A percentile compares a stretch with the other conserved stretches of the same genome.
Evolutionary conservation across 2,888 invertebrate genomes (phyloP).

Genomic region (Drosophila kanekoi): DNA sequence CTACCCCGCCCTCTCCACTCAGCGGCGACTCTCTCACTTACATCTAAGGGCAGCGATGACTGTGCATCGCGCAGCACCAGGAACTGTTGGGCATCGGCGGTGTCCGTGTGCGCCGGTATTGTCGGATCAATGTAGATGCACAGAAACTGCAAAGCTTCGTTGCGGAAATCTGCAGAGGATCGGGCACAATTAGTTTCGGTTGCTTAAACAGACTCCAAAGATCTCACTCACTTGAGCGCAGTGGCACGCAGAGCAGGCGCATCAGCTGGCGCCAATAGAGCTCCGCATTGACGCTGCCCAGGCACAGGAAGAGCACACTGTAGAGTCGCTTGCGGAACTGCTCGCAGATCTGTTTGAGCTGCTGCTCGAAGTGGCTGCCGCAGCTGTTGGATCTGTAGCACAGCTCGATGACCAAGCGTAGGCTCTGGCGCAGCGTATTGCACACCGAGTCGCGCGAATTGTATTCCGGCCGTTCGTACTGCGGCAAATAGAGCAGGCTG

Average conservation of each 20-base stretch:
- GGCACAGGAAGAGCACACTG: constrained; percentile 82
- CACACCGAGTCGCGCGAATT: constrained; percentile 83
- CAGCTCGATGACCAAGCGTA: constrained; percentile 79
- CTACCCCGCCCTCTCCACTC: not conserved
- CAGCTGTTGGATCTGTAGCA: constrained; percentile 37
- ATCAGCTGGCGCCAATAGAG: constrained; percentile 83
- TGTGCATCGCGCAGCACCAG: constrained; percentile 69
- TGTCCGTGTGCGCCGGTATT: constrained; percentile 69
- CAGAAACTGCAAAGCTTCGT: constrained; percentile 79
- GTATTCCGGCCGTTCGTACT: constrained; percentile 82
- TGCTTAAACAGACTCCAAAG: not conserved
- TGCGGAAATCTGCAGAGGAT: constrained; percentile 67
- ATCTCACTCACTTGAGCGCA: constrained; percentile 68
- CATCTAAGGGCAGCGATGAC: constrained; percentile 30
- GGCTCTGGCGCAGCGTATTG: constrained; percentile 79
- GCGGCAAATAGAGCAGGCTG: constrained; percentile 79
- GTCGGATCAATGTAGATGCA: constrained; percentile 69
- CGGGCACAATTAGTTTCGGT: not conserved
- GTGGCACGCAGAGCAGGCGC: constrained; percentile 68
- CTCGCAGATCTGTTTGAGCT: constrained; percentile 76
- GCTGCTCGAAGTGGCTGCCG: constrained; percentile 77
- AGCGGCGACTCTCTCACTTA: constrained; percentile 32
- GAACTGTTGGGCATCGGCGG: constrained; percentile 76
- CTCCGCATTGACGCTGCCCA: constrained; percentile 82
- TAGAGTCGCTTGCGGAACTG: constrained; percentile 81